Percentiles rank a stretch among this genome's conserved stretches.
Evolutionary conservation across 2,113 vertebrate species (phyloP).

Genomic region (Steatornis caripensis): DNA sequence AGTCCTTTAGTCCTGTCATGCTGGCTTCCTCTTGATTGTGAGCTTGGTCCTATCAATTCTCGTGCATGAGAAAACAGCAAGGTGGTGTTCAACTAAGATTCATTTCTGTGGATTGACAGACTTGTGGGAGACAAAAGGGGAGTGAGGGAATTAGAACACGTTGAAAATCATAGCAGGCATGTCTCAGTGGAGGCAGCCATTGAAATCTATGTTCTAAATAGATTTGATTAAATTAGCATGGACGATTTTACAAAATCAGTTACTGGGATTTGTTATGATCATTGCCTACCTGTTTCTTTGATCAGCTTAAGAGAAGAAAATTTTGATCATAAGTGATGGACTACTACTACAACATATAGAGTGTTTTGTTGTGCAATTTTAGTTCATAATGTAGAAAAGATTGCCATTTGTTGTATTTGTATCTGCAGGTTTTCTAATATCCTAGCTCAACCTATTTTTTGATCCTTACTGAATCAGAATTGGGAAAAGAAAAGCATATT

Average conservation of each 20-base stretch:
- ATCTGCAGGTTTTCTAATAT: not conserved
- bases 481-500: not conserved
- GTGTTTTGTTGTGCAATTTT: not conserved
- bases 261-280: not conserved
- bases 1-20: not conserved
- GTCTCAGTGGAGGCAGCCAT: not conserved
- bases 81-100: not conserved
- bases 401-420: not conserved
- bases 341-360: not conserved
- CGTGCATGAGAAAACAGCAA: not conserved
- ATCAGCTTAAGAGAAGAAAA: not conserved
- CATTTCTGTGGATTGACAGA: not conserved
- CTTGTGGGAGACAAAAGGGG: not conserved
- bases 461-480: not conserved
- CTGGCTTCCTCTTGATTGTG: not conserved
- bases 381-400: not conserved
- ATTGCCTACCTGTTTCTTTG: not conserved
- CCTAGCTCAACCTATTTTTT: not conserved
- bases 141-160: rapidly evolving
- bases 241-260: not conserved
- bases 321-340: not conserved
- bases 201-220: not conserved
- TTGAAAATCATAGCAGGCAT: not conserved
- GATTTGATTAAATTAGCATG: not conserved
- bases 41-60: not conserved